A percentile compares a stretch with the other conserved stretches of the same genome.
Conservation (phyloP, 2,797 vertebrate species). For the Menidia menidia region DNA sequence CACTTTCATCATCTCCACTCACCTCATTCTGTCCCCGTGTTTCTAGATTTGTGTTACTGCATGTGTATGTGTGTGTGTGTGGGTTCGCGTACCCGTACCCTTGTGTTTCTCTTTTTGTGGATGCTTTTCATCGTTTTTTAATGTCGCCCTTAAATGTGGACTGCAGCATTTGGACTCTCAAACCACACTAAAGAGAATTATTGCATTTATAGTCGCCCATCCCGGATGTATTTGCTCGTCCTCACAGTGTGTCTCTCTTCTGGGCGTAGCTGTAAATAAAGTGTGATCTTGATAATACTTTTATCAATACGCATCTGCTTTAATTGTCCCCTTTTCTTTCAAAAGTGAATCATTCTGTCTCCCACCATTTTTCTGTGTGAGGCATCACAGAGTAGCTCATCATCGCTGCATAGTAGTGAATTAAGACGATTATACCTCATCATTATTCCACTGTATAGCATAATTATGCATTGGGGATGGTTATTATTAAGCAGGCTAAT, state of each 20-base stretch:
- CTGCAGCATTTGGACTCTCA: conserved; percentile 1
- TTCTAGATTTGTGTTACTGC: conserved; percentile 48
- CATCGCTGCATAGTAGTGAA: conserved; percentile 9
- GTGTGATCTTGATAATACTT: conserved; percentile 15
- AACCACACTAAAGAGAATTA: conserved; percentile 7
- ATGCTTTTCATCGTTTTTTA: conserved; percentile 24
- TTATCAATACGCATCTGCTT: conserved; percentile 18
- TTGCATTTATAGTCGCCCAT: conserved; percentile 9
- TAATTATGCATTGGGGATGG: not conserved
- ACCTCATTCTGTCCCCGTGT: conserved; percentile 44
- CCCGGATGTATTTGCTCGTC: conserved; percentile 12
- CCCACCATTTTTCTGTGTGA: conserved; percentile 34
- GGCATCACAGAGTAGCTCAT: conserved; percentile 17
- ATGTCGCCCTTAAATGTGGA: conserved; percentile 11
- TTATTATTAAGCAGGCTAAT: not conserved
- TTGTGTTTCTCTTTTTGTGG: not conserved
- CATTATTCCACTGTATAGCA: not conserved
- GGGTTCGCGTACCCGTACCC: conserved; percentile 27
- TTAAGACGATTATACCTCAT: not conserved
- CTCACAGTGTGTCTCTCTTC: conserved; percentile 9
- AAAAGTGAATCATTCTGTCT: conserved; percentile 50
- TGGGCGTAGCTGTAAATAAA: conserved; percentile 24
- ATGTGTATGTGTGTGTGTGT: conserved; percentile 34
- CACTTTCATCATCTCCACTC: conserved; percentile 57
- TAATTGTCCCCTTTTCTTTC: conserved; percentile 43